Evolutionary conservation across 2,113 vertebrate genomes (phyloP), one percentile per base, ranked within the genome.

Genomic region (Sula dactylatra): DNA sequence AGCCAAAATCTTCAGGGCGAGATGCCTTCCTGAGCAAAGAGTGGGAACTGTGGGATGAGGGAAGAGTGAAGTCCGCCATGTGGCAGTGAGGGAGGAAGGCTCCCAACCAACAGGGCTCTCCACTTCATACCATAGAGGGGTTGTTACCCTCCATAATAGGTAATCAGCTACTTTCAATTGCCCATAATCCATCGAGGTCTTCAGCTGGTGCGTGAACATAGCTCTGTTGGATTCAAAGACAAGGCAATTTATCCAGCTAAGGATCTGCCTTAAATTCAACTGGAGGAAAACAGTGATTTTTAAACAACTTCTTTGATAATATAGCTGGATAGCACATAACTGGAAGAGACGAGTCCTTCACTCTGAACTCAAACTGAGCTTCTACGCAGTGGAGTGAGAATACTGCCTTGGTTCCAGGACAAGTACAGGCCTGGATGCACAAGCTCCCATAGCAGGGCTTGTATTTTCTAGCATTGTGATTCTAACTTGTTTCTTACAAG

Each of bases 141-240:
- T 31, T 0, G 0, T n/a, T 44, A 44, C 8, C 4, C 26, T 27
- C 54, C 4, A 3, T 40, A 49, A 36, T 20, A 49, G 27, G 13
- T 50, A 72, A 61, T 49, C 42, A 65, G 14, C 11, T 61, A 11
- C 7, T 64, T 77, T 36, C 24, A 64, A 6, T 25, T 88, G 26
- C 18, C 55, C 40, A 19, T 36, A 86, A 91, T 52, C 42, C 32
- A 84, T 62, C 3, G 4, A 52, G 31, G 62, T 34, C 38, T 86
- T 88, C 82, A 92, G 40, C n/a, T 72, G 54, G 26, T 85, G 15
- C 0, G 0, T 47, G 34, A 69, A 38, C 42, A 70, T 3, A 76
- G 26, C 0, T 4, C 29, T 5, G 1, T 1, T 34, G 4, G 27
- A 69, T 66, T 76, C 56, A 86, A 62, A 79, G 34, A 55, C 18